Evolutionary conservation across 2,113 vertebrate genomes (phyloP).

Genomic region (Ptyas mucosa): DNA sequence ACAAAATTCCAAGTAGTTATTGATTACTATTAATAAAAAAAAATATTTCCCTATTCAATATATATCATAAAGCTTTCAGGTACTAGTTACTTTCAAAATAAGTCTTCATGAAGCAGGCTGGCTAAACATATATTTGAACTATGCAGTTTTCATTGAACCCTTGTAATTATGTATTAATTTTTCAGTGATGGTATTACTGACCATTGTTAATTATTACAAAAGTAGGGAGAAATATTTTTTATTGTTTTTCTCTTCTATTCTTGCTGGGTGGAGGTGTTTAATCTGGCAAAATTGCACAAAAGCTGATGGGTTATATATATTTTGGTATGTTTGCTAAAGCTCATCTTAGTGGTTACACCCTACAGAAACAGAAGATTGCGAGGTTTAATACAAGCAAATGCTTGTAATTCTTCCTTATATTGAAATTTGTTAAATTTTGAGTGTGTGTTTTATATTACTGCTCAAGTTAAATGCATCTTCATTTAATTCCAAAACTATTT

Average conservation of each 20-base stretch:
- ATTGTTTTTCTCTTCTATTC: neutral
- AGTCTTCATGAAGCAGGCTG: neutral
- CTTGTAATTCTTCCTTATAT: constrained; percentile 3
- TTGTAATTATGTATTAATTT: neutral
- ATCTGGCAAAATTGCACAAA: constrained; percentile 32
- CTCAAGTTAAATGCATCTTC: neutral
- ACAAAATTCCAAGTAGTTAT: neutral
- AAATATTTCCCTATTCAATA: neutral
- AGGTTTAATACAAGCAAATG: constrained; percentile 1
- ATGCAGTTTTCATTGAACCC: neutral
- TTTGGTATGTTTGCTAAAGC: constrained; percentile 26
- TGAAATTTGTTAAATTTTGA: neutral
- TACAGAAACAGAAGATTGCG: neutral
- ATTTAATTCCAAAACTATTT: neutral
- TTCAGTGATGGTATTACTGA: neutral
- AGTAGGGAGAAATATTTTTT: neutral
- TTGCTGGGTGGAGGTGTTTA: constrained; percentile 19
- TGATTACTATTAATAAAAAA: neutral
- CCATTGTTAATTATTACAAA: neutral
- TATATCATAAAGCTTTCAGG: neutral
- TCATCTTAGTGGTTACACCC: constrained; percentile 18
- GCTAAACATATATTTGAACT: neutral
- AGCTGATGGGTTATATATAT: neutral
- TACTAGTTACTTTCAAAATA: neutral
- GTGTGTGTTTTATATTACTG: neutral